Evolutionary conservation across 2,888 invertebrate species (phyloP).

Genomic region (Chalcis sispes): DNA sequence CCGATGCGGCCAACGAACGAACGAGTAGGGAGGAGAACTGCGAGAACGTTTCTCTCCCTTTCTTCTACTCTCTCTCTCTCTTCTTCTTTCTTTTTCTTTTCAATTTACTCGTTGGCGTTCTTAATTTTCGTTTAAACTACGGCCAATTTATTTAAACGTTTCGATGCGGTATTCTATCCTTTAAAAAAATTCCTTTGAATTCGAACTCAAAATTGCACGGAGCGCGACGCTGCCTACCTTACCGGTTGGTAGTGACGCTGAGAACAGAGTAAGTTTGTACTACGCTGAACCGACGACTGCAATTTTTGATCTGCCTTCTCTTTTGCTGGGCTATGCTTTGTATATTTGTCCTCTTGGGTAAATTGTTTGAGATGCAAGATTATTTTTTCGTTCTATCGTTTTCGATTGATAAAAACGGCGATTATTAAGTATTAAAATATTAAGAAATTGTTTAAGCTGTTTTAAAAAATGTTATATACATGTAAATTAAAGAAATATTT

Average conservation of each 20-base stretch:
- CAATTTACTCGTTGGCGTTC: no score
- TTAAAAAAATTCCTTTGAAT: neutral
- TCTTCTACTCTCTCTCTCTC: conserved; percentile 10
- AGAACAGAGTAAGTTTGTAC: neutral
- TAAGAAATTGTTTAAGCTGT: no score
- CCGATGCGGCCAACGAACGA: no score
- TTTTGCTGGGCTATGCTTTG: neutral
- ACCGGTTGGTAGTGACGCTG: conserved; percentile 66
- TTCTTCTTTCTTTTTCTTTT: no score
- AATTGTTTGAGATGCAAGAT: conserved; percentile 25
- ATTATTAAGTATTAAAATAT: no score
- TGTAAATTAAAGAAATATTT: no score
- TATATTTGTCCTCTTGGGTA: neutral
- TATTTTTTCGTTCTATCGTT: neutral
- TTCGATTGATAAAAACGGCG: no score
- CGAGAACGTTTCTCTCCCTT: neutral
- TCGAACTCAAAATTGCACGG: neutral
- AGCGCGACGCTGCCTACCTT: conserved; percentile 68
- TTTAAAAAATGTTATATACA: no score
- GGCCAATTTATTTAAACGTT: conserved; percentile 67
- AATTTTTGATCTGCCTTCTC: conserved; percentile 46
- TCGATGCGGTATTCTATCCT: conserved; percentile 2
- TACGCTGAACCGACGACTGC: neutral
- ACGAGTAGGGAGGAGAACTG: no score
- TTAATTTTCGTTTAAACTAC: no score